phyloP scores from a whole-genome alignment of 2,797 vertebrate species.

The Sternarchorhynchus goeldii region DNA sequence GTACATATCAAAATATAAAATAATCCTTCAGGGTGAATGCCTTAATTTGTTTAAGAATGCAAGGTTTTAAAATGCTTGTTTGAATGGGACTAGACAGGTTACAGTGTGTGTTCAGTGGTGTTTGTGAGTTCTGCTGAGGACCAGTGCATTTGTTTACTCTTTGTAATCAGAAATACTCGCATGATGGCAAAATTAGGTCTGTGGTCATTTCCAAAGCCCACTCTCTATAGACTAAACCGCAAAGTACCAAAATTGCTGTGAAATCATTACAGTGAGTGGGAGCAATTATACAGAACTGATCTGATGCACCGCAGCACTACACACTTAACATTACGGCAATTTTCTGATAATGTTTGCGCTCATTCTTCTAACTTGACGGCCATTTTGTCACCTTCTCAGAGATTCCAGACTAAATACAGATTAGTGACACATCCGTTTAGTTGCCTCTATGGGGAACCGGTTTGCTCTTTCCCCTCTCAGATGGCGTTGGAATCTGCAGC shows the following conservation, averaged over 20 bases:
- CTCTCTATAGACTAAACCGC: neutral
- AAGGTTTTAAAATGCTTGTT: too few species aligned
- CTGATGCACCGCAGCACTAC: slow-evolving; percentile 11
- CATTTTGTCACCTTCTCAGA: slow-evolving; percentile 63
- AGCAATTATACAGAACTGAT: slow-evolving; percentile 53
- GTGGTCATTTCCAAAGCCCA: slow-evolving; percentile 33
- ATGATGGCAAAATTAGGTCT: slow-evolving; percentile 11
- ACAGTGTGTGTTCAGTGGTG: neutral
- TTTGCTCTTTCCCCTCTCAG: slow-evolving; percentile 48
- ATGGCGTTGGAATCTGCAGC: slow-evolving; percentile 59
- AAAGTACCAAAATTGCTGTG: slow-evolving; percentile 41
- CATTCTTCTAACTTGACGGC: slow-evolving; percentile 38
- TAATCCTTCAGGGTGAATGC: too few species aligned
- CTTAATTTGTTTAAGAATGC: too few species aligned
- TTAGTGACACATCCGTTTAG: slow-evolving; percentile 74
- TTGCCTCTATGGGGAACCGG: slow-evolving; percentile 69
- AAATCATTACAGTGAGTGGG: slow-evolving; percentile 25
- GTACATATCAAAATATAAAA: too few species aligned
- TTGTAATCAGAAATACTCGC: neutral
- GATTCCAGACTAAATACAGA: slow-evolving; percentile 73
- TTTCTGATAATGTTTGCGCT: slow-evolving; percentile 41
- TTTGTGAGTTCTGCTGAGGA: neutral
- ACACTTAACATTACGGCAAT: slow-evolving; percentile 41
- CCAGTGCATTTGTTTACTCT: neutral
- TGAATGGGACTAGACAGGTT: too few species aligned